A percentile compares a stretch with the other conserved stretches of the same genome.
Conservation (phyloP, 2,113 vertebrate species). For the Sula dactylatra region DNA sequence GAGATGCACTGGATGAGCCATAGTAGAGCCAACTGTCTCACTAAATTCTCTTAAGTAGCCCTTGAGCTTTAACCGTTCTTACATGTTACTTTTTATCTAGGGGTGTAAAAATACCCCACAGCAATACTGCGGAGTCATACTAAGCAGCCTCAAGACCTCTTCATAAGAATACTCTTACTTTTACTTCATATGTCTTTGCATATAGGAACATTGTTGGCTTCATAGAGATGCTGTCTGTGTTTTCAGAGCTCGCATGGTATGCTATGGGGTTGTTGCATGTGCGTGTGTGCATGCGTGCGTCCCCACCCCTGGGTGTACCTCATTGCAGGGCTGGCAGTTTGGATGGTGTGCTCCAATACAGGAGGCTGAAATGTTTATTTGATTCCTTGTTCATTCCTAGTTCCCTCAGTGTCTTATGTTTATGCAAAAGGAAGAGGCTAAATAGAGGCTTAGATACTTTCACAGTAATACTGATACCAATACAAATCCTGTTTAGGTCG, state of each 20-base stretch:
- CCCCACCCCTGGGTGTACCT: accelerated
- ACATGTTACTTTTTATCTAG: not conserved
- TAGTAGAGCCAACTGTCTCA: not conserved
- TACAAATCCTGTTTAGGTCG: not conserved
- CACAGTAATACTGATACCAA: not conserved
- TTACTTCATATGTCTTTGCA: not conserved
- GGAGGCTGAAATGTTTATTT: not conserved
- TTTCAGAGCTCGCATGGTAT: not conserved
- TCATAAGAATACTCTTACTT: not conserved
- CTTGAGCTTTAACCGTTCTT: not conserved
- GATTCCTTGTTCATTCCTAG: not conserved
- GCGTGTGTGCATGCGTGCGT: too few relatives aligned
- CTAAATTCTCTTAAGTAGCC: not conserved
- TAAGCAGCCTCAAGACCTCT: not conserved
- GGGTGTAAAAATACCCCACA: not conserved
- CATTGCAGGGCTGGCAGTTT: not conserved
- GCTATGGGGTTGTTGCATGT: too few relatives aligned
- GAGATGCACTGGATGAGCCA: not conserved
- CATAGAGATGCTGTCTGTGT: not conserved
- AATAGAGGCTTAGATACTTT: not conserved
- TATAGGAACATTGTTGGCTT: not conserved
- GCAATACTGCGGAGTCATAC: not conserved
- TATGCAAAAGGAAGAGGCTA: not conserved
- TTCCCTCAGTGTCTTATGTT: not conserved
- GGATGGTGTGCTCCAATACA: not conserved